Percentiles rank a stretch among this genome's conserved stretches.
Conservation (phyloP, 2,797 vertebrate species). For the Acanthis flammea region DNA sequence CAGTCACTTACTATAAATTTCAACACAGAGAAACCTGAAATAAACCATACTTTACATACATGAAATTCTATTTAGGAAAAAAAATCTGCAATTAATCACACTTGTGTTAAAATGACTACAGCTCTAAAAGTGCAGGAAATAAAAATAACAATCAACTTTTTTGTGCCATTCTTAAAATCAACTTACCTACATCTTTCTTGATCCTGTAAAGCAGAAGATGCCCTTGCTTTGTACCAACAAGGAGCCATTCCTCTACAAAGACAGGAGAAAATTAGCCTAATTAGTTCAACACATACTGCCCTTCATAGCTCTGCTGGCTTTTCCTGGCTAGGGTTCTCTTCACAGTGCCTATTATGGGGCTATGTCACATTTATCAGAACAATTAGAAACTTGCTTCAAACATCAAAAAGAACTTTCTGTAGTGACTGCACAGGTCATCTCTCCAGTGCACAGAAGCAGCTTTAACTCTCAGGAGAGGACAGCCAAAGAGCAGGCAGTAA, state of each 20-base stretch:
- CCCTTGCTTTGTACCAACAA: conserved; percentile 97
- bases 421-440: rapidly evolving
- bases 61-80: background rate
- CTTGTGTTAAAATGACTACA: background rate
- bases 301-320: background rate
- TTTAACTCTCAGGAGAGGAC: background rate
- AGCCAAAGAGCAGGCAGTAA: background rate
- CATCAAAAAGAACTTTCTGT: background rate
- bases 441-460: background rate
- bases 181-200: conserved; percentile 89
- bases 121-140: background rate
- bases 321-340: background rate
- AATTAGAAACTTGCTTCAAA: background rate
- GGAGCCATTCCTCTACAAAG: conserved; percentile 92
- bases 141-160: background rate
- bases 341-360: too few species aligned
- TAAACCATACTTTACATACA: background rate
- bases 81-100: background rate
- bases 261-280: background rate
- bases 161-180: background rate
- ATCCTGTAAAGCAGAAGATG: conserved; percentile 95
- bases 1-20: background rate
- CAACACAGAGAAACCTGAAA: background rate
- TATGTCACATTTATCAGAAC: background rate
- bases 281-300: background rate